Evolutionary conservation across 1,140 invertebrate species (phyloP).

Genomic region (Lordiphosa mommai): DNA sequence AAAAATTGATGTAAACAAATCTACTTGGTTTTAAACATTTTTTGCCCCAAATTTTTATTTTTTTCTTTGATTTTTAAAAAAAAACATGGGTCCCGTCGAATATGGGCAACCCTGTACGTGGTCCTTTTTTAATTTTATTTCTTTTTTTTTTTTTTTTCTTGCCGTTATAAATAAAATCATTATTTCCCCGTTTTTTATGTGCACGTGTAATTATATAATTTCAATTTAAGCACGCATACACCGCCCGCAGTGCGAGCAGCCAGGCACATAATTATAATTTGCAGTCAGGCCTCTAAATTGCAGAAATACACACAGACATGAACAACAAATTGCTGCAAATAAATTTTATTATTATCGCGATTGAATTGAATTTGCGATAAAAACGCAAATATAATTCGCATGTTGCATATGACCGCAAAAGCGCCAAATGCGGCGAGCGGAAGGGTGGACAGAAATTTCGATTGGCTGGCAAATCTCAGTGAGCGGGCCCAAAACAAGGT

Average conservation of each 20-base stretch:
- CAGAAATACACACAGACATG: constrained; percentile 19
- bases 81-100: no score
- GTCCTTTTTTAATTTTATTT: no score
- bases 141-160: no score
- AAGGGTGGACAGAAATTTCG: constrained; percentile 14
- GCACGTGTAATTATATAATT: constrained; percentile 36
- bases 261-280: constrained; percentile 62
- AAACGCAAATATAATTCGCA: constrained; percentile 56
- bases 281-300: constrained; percentile 46
- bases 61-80: no score
- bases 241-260: constrained; percentile 2
- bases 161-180: no score
- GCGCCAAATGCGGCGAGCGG: background rate
- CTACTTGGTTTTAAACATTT: no score
- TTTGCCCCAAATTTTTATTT: no score
- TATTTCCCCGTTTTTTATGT: no score
- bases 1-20: no score
- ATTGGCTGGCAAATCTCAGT: constrained; percentile 25
- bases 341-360: constrained; percentile 71
- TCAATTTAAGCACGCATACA: constrained; percentile 22
- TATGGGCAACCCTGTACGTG: no score
- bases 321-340: constrained; percentile 60
- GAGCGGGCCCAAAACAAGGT: background rate
- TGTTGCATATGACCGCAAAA: constrained; percentile 48
- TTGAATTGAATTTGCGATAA: constrained; percentile 65